phyloP scores from a whole-genome alignment of 2,888 invertebrate species.

The Cryptosula pallasiana region DNA sequence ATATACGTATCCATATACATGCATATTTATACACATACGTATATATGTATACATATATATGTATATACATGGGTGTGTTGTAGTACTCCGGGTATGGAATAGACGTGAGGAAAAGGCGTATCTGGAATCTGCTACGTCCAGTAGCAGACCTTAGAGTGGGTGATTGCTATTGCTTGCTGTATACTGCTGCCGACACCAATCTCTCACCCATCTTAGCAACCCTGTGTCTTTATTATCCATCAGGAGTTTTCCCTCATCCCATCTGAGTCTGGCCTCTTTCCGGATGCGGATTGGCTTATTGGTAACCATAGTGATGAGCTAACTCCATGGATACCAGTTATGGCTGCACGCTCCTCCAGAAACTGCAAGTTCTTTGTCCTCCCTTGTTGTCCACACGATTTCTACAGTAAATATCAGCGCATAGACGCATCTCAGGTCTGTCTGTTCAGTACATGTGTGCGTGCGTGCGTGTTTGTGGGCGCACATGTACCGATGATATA shows the following conservation, averaged over 20 bases:
- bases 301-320: slow-evolving; percentile 98
- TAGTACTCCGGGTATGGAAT: slow-evolving; percentile 59
- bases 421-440: slow-evolving; percentile 39
- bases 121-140: slow-evolving; percentile 71
- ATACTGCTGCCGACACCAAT: too few relatives aligned
- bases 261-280: slow-evolving; percentile 63
- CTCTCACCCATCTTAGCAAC: too few relatives aligned
- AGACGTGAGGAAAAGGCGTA: slow-evolving; percentile 76
- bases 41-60: too few relatives aligned
- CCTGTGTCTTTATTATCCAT: neutral
- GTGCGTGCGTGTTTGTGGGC: neutral
- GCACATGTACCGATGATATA: too few relatives aligned
- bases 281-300: slow-evolving; percentile 83
- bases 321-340: slow-evolving; percentile 96
- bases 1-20: too few relatives aligned
- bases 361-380: slow-evolving; percentile 78
- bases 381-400: slow-evolving; percentile 91
- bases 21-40: too few relatives aligned
- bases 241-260: slow-evolving; percentile 58
- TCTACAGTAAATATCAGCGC: slow-evolving; percentile 69
- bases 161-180: too few relatives aligned
- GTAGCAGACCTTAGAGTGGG: slow-evolving; percentile 64
- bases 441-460: neutral
- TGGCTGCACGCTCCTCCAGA: slow-evolving; percentile 69
- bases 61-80: neutral